Conservation (phyloP, 1,140 invertebrate species). For the Leptinotarsa texana region DNA sequence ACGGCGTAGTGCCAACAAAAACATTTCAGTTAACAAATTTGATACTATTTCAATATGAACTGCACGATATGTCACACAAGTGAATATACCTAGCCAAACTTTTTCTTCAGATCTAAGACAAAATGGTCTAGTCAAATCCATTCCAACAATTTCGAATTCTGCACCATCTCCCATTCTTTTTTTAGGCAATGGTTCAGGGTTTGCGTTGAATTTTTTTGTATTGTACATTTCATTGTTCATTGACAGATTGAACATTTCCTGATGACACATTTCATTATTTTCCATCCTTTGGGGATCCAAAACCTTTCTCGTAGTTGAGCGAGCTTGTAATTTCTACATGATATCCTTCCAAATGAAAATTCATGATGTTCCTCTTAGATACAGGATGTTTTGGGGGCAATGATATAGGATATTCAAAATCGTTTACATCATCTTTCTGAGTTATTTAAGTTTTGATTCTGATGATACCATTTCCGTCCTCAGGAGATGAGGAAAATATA, state of each 20-base stretch:
- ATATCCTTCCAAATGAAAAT: neutral
- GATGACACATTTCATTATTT: neutral
- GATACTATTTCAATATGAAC: neutral
- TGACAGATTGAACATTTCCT: neutral
- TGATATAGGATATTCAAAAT: too few relatives aligned
- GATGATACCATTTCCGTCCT: too few relatives aligned
- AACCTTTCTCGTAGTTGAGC: neutral
- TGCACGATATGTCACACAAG: neutral
- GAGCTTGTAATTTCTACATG: neutral
- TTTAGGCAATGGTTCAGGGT: neutral
- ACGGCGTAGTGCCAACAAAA: neutral
- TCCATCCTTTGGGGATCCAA: neutral
- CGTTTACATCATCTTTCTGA: too few relatives aligned
- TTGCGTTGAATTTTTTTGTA: neutral
- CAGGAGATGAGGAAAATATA: too few relatives aligned
- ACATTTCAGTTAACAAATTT: neutral
- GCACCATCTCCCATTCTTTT: neutral
- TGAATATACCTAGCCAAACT: neutral
- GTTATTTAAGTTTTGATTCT: neutral
- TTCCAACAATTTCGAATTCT: neutral
- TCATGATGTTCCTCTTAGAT: too few relatives aligned
- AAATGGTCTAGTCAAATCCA: neutral
- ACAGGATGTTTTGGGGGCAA: too few relatives aligned
- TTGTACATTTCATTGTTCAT: too few relatives aligned
- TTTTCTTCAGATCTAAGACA: neutral